Conservation (phyloP, 2,888 invertebrate species). For the Drosophila niveifrons region DNA sequence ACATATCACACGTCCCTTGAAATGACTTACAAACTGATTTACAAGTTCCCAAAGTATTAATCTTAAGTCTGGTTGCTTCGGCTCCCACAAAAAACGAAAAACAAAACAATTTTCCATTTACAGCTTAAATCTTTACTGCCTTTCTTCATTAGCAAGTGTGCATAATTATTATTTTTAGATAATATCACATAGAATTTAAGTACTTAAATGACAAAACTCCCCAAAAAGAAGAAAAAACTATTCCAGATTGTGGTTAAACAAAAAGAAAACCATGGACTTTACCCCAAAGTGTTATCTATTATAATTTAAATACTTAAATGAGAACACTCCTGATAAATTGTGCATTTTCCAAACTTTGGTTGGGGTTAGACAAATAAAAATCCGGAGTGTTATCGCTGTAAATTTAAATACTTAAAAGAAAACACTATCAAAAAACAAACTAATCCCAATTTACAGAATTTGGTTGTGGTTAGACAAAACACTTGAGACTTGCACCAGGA, state of each 20-base stretch:
- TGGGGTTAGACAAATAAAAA: constrained; percentile 21
- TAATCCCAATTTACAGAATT: constrained; percentile 41
- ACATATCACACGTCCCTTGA: constrained; percentile 76
- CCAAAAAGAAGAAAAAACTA: neutral
- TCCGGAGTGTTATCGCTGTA: constrained; percentile 33
- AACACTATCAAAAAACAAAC: constrained; percentile 17
- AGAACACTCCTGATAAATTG: constrained; percentile 19
- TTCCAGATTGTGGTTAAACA: constrained; percentile 34
- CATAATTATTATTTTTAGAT: constrained; percentile 52
- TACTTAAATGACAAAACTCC: constrained; percentile 12
- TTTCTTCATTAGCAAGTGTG: constrained; percentile 32
- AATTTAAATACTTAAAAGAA: too few relatives aligned
- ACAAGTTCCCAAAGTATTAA: constrained; percentile 77
- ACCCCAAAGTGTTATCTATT: constrained; percentile 31
- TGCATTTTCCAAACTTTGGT: constrained; percentile 42
- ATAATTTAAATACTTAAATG: too few relatives aligned
- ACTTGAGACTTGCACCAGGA: constrained; percentile 55
- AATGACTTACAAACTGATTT: constrained; percentile 51
- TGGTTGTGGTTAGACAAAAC: constrained; percentile 33
- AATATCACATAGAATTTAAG: constrained; percentile 35
- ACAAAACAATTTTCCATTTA: constrained; percentile 39
- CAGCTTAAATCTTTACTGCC: constrained; percentile 45
- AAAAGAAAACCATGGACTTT: neutral
- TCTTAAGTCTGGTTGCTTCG: constrained; percentile 51
- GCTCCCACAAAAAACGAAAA: constrained; percentile 16